These are phyloP conservation scores for Oreortyx pictus DNA, from an alignment of 2,797 vertebrate species.

Conservation along the genomic window DNA sequence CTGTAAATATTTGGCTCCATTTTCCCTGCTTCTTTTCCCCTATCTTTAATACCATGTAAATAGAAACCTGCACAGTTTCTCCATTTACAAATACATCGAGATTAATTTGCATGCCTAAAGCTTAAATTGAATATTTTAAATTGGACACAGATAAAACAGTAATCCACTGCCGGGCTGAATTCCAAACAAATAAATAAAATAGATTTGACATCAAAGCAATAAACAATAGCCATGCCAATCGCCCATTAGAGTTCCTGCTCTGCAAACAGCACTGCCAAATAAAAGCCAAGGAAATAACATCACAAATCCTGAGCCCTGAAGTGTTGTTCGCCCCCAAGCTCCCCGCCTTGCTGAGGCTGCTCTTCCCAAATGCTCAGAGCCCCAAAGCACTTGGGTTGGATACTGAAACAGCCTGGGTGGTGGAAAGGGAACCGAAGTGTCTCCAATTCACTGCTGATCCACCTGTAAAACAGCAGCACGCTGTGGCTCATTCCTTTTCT, in stretches of 20 bases:
- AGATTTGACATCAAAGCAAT: conserved; percentile 29
- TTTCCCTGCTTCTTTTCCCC: conserved; percentile 36
- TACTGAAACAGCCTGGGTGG: background rate
- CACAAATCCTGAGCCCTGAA: background rate
- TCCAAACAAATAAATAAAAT: conserved; percentile 67
- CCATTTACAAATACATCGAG: conserved; percentile 46
- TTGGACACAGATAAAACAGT: conserved; percentile 57
- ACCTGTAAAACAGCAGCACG: background rate
- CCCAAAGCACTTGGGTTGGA: background rate
- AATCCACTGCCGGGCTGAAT: conserved; percentile 65
- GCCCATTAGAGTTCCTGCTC: conserved; percentile 42
- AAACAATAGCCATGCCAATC: background rate
- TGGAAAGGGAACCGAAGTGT: background rate
- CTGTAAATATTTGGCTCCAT: conserved; percentile 63
- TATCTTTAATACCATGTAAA: conserved; percentile 51
- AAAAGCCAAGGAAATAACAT: background rate
- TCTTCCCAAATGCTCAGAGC: background rate
- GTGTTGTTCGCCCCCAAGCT: background rate
- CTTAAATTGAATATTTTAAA: conserved; percentile 73
- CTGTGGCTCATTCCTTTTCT: accelerated
- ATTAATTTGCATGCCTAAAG: conserved; percentile 75
- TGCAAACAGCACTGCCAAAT: conserved; percentile 13
- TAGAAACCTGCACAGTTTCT: conserved; percentile 47
- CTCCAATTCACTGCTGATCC: background rate
- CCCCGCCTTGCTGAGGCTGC: background rate